Evolutionary conservation across 2,113 vertebrate genomes (phyloP), one percentile per base, ranked within the genome.

Genomic region (Erinaceus europaeus): DNA sequence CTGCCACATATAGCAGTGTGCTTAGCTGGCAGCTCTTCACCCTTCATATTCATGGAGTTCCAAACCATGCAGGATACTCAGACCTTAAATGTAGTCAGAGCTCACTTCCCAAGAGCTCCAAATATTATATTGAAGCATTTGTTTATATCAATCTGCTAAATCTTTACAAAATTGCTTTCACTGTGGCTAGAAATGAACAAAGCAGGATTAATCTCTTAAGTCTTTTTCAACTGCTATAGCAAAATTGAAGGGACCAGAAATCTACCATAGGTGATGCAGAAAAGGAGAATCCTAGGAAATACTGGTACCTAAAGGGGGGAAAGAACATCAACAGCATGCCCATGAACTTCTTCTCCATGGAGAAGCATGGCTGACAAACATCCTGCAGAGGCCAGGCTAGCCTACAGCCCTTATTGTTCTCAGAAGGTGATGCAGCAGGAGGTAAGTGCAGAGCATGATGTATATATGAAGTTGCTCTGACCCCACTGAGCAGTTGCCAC

Each of bases 121-220:
- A 38, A 85, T 9, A 77, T 4, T 65, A 32, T 53, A 6, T 9
- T 25, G 27, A 81, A 17, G 0, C 12, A 44, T 34, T 34, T 59
- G 13, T 69, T 84, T 83, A 77, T 48, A 89, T 84, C 71, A 52
- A 72, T 52, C 73, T 61, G 62, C 27, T 74, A 67, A 72, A 79
- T 74, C 62, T 91, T 59, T 29, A 80, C 57, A 59, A 75, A 78
- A 29, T 36, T 38, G 21, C 36, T 46, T 34, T 62, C 57, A 40
- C 18, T 57, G 59, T 84, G n/a, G 27, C 50, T 68, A 72, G 65
- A 79, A 84, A 88, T 40, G 73, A 78, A 64, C 23, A 65, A 86
- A 69, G 17, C 55, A 74, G 34, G 17, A 61, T 78, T 42, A 68
- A 23, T 44, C 32, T 18, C 13, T 14, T 29, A 52, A 1, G 2